phyloP scores from a whole-genome alignment of 2,797 vertebrate genomes.

The Poeciliopsis presidionis region DNA sequence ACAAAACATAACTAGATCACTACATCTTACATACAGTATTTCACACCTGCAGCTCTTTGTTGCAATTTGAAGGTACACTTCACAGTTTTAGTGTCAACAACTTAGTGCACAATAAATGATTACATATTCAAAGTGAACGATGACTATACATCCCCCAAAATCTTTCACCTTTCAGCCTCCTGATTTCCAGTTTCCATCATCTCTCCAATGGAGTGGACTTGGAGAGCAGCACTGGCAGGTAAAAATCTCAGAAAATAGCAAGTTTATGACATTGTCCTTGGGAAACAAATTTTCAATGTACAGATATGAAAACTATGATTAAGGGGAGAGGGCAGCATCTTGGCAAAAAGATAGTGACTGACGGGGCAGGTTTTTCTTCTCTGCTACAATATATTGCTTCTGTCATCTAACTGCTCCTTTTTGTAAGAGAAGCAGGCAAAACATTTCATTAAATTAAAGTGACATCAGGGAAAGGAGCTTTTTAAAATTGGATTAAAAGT shows the following conservation, averaged over 20 bases:
- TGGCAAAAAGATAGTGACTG: constrained; percentile 78
- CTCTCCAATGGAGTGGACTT: constrained; percentile 90
- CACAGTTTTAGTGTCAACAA: background rate
- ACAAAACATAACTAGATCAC: background rate
- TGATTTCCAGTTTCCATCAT: constrained; percentile 40
- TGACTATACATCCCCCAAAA: constrained; percentile 44
- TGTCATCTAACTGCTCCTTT: constrained; percentile 30
- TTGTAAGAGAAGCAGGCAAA: constrained; percentile 18
- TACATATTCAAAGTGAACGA: constrained; percentile 19
- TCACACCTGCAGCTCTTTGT: constrained; percentile 75
- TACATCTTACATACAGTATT: constrained; percentile 24
- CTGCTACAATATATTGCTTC: constrained; percentile 37
- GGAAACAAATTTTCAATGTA: constrained; percentile 94
- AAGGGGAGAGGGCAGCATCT: constrained; percentile 85
- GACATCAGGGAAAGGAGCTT: constrained; percentile 3
- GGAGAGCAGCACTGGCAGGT: constrained; percentile 84
- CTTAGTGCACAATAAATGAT: constrained; percentile 23
- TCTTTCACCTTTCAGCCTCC: constrained; percentile 50
- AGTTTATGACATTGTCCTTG: constrained; percentile 98
- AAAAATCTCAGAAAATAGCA: constrained; percentile 90
- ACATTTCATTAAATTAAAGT: constrained; percentile 22
- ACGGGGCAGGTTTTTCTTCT: constrained; percentile 44
- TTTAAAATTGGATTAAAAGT: background rate
- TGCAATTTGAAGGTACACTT: background rate
- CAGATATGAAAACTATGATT: constrained; percentile 98